These are phyloP conservation scores for cat (Felis catus) DNA, from an alignment of 2,113 vertebrate species.

Conservation along the genomic window DNA sequence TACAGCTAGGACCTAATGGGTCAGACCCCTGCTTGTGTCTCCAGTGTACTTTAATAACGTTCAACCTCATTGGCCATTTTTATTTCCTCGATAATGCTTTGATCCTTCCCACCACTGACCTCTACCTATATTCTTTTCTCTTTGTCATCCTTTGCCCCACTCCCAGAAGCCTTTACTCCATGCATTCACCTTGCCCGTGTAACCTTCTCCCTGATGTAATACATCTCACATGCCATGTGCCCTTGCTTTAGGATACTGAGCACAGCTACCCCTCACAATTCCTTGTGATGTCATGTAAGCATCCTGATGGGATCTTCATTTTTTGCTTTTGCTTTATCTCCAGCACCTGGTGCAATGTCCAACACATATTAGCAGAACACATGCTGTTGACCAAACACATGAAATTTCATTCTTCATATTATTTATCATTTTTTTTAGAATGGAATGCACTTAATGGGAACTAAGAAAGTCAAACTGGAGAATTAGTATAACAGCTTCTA, in stretches of 20 bases:
- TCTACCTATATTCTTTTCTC: not conserved
- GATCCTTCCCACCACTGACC: not conserved
- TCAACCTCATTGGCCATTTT: not conserved
- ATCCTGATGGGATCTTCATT: not conserved
- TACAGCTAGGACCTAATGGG: not conserved
- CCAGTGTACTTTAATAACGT: not conserved
- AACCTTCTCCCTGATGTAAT: not conserved
- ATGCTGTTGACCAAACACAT: not conserved
- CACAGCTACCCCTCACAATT: not conserved
- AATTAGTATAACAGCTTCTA: not conserved
- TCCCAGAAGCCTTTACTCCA: not conserved
- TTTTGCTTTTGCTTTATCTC: not conserved
- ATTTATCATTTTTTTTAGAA: not conserved
- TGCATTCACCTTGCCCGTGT: not conserved
- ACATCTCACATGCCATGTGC: fast-evolving
- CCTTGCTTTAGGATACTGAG: not conserved
- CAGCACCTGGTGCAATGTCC: not conserved
- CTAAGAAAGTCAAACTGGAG: not conserved
- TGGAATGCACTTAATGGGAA: not conserved
- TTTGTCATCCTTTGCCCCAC: not conserved
- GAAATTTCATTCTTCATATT: not conserved
- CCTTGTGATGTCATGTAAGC: not conserved
- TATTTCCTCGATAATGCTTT: not conserved
- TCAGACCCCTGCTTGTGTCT: not conserved
- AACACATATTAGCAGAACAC: not conserved